Evolutionary conservation across 2,113 vertebrate species (phyloP), one percentile per base, ranked within the genome.

Genomic region (Myxocyprinus asiaticus): DNA sequence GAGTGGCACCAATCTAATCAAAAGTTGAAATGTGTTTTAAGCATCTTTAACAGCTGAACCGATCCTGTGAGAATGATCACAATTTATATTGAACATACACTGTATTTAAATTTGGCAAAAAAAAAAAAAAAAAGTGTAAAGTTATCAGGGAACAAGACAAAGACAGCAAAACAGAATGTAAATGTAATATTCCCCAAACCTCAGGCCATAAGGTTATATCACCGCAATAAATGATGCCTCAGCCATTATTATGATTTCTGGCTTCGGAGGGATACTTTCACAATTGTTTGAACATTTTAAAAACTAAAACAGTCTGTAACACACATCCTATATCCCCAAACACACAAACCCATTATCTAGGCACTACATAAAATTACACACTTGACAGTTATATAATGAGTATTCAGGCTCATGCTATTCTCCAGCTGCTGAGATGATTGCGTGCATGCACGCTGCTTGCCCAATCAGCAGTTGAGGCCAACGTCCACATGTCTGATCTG

Each of bases 161-260:
- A 44, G 61, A 10, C 22, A 59, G 44, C 70, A 59, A 59, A 9
- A 22, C 5, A 78, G 51, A 82, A 68, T 43, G 12, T 43, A 73
- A 53, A n/a, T 14, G 63, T 72, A 78, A 78, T 79, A 79, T 75
- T 78, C 76, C 81, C 42, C 33, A 81, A 72, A 79, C 61, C 81
- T 71, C 45, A 17, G 78, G 72, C 61, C 58, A 79, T 56, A 48
- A 73, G 76, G 51, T 69, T 77, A 67, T 79, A 56, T 70, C 79
- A 58, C 76, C 33, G 55, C 10, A 76, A 63, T 80, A 64, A 81
- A 82, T 71, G 77, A 70, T 43, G 8, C 59, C 63, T 59, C 71
- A 63, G 43, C 58, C 77, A 78, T 51, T 59, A 69, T 33, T 66
- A 55, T 56, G 77, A 63, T 64, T 79, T 64, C 50, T 48, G 15